These are phyloP conservation scores for Tenrec ecaudatus DNA, from an alignment of 2,113 vertebrate species.

Conservation along the genomic window DNA sequence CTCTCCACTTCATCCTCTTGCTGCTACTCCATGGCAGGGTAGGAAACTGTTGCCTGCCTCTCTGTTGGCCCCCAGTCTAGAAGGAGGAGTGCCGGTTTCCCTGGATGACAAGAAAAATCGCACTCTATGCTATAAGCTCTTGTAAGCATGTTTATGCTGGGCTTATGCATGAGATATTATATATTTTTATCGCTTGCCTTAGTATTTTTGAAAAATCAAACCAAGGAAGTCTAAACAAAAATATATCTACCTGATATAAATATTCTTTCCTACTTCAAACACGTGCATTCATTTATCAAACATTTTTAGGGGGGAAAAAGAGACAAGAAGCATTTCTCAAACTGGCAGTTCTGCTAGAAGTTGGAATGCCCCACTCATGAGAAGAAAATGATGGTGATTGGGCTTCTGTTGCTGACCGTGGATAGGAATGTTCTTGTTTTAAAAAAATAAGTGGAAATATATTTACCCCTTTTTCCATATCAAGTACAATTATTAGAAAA, in stretches of 20 bases:
- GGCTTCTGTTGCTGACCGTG: background rate
- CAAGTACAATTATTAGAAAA: background rate
- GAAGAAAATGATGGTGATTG: background rate
- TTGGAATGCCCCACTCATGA: background rate
- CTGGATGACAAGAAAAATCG: background rate
- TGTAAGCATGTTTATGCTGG: background rate
- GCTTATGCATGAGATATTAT: background rate
- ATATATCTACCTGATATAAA: background rate
- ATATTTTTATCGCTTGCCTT: background rate
- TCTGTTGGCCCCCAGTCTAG: background rate
- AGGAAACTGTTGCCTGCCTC: background rate
- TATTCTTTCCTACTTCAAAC: background rate
- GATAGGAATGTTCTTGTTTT: background rate
- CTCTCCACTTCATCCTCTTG: background rate
- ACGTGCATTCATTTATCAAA: constrained; percentile 30
- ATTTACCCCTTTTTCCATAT: background rate
- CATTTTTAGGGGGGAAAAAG: background rate
- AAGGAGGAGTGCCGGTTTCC: background rate
- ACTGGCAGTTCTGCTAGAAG: constrained; percentile 41
- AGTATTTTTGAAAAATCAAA: constrained; percentile 43
- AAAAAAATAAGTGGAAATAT: background rate
- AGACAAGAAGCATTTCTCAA: background rate
- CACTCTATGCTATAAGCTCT: background rate
- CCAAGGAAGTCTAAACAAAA: constrained; percentile 9
- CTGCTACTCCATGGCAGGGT: background rate